Conservation (phyloP, 30 jellyfish, hydroid and myxozoan species). For the Aurelia sp. region DNA sequence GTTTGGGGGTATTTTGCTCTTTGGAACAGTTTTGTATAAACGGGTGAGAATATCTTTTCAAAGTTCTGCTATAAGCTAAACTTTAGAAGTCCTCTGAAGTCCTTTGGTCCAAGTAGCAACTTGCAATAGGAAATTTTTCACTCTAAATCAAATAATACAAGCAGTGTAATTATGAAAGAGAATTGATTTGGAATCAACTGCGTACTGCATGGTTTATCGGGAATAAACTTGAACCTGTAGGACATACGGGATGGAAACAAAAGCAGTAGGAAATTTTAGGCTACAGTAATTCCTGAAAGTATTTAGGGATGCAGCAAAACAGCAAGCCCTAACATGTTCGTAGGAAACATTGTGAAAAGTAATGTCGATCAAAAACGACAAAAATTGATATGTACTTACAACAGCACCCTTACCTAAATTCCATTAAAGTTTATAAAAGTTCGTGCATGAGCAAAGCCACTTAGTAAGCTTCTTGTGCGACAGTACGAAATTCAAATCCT, state of each 20-base stretch:
- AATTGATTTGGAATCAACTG: too few species aligned
- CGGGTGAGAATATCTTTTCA: too few species aligned
- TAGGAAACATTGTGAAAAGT: neutral
- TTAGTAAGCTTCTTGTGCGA: slow-evolving; percentile 69
- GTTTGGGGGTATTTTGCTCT: too few species aligned
- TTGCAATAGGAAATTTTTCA: too few species aligned
- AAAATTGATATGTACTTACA: slow-evolving; percentile 6
- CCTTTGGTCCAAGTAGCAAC: too few species aligned
- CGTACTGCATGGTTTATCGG: too few species aligned
- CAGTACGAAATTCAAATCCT: slow-evolving; percentile 53
- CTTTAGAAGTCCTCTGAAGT: neutral
- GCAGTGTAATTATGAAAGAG: too few species aligned
- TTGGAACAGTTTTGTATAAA: too few species aligned
- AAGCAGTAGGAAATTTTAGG: neutral
- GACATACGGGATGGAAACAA: neutral
- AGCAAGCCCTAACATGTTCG: neutral
- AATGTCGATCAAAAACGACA: slow-evolving; percentile 7
- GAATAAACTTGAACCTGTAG: too few species aligned
- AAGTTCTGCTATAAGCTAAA: too few species aligned
- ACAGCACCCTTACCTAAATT: slow-evolving; percentile 24
- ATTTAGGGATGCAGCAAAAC: neutral
- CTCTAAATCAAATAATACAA: too few species aligned
- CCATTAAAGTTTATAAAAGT: neutral
- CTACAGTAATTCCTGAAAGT: neutral
- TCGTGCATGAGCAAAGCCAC: neutral